Evolutionary conservation across 1,140 invertebrate genomes (phyloP).

Genomic region (Aphidius ervi): DNA sequence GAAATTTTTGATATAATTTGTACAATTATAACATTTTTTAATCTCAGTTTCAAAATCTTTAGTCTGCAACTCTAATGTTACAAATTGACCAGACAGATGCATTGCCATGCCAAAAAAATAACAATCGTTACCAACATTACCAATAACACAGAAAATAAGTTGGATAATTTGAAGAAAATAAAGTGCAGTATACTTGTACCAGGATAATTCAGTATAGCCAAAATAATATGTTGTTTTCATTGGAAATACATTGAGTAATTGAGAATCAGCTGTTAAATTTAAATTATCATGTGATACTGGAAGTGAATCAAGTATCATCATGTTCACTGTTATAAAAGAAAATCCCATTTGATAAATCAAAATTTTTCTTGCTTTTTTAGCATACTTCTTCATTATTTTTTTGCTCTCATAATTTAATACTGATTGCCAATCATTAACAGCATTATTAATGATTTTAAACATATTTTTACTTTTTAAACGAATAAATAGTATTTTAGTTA

Average conservation of each 20-base stretch:
- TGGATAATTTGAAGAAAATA: constrained; percentile 23
- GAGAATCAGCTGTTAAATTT: constrained; percentile 8
- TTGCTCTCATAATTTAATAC: not conserved
- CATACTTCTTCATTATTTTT: constrained; percentile 19
- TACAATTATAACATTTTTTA: not conserved
- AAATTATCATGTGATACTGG: not conserved
- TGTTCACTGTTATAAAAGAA: no score
- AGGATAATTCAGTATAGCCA: constrained; percentile 1
- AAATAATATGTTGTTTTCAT: constrained; percentile 23
- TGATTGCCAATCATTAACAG: constrained; percentile 14
- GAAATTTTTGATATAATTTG: not conserved
- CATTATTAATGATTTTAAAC: constrained; percentile 4
- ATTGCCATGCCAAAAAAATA: constrained; percentile 26
- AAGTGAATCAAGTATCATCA: no score
- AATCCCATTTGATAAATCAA: constrained; percentile 17
- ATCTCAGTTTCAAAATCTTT: not conserved
- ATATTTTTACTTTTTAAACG: constrained; percentile 7
- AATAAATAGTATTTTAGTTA: constrained; percentile 10
- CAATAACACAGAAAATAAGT: constrained; percentile 11
- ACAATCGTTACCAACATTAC: constrained; percentile 24
- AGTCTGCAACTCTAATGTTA: constrained; percentile 20
- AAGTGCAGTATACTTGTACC: constrained; percentile 13
- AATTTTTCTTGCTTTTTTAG: constrained; percentile 12
- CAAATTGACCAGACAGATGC: constrained; percentile 27
- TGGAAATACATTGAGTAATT: constrained; percentile 23